Conservation (phyloP, 2,113 vertebrate genomes). For the Carassius auratus region DNA sequence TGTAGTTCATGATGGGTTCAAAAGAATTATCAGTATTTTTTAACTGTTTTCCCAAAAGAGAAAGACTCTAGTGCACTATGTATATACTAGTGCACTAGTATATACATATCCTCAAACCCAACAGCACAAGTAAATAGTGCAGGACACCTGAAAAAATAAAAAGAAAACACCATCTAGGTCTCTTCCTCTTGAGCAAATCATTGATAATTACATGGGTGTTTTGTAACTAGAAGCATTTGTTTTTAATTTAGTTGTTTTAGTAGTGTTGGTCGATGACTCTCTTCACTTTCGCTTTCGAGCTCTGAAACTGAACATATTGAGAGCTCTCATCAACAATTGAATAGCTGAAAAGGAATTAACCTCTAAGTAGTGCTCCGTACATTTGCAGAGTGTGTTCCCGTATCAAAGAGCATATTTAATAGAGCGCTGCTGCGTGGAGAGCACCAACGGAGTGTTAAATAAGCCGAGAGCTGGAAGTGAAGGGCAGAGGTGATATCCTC, state of each 20-base stretch:
- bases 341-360: constrained; percentile 51
- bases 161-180: not conserved
- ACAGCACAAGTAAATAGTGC: not conserved
- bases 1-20: not conserved
- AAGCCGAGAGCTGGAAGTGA: constrained; percentile 39
- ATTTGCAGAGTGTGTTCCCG: constrained; percentile 39
- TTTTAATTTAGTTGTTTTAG: constrained; percentile 17
- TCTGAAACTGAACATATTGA: constrained; percentile 40
- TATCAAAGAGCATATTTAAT: constrained; percentile 55
- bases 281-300: constrained; percentile 16
- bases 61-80: not conserved
- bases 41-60: not conserved
- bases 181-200: not conserved
- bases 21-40: not conserved
- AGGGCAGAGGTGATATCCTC: constrained; percentile 44
- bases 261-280: constrained; percentile 17
- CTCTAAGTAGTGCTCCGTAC: constrained; percentile 41
- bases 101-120: not conserved
- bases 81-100: too few relatives aligned
- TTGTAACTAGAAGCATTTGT: not conserved
- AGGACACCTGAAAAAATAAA: not conserved
- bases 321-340: constrained; percentile 51
- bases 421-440: constrained; percentile 34
- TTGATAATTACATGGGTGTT: not conserved
- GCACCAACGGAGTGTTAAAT: constrained; percentile 49